phyloP scores from a whole-genome alignment of 2,888 invertebrate genomes.

The Ophion costatus region DNA sequence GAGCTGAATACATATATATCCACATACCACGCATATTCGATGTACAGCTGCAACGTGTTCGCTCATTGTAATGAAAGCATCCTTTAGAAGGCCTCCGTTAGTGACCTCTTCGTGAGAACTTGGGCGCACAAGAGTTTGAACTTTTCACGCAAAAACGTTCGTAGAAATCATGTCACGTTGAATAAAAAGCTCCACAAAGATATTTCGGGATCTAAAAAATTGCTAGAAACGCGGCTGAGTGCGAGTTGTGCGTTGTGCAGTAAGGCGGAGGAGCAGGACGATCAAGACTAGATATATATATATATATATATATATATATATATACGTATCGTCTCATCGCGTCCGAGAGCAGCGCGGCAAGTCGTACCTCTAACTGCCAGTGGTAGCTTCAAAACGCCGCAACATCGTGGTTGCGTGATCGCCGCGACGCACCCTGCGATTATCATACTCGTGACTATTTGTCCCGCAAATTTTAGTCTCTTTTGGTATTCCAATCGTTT shows the following conservation, averaged over 20 bases:
- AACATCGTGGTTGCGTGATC: conserved; percentile 66
- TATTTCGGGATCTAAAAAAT: conserved; percentile 11
- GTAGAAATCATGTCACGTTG: not conserved
- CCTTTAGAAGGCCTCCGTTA: not conserved
- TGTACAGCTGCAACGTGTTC: conserved; percentile 15
- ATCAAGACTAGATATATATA: conserved; percentile 10
- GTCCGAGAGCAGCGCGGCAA: conserved; percentile 35
- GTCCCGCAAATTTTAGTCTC: conserved; percentile 28
- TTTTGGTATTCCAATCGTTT: not conserved
- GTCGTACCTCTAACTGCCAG: conserved; percentile 37
- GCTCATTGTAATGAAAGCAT: not conserved
- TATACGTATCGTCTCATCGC: conserved; percentile 32
- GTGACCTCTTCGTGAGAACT: not conserved
- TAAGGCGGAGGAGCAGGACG: conserved; percentile 10
- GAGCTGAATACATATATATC: conserved; percentile 23
- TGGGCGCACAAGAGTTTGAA: not conserved
- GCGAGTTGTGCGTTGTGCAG: conserved; percentile 24
- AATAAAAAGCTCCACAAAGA: not conserved
- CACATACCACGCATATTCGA: not conserved
- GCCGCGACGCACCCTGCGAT: conserved; percentile 51
- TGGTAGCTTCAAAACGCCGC: conserved; percentile 53
- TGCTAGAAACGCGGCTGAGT: conserved; percentile 4
- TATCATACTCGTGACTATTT: conserved; percentile 22
- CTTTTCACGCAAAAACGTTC: not conserved
- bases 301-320: conserved; percentile 11